These are phyloP conservation scores for Phalanger gymnotis DNA, from an alignment of 2,797 vertebrate genomes.

Conservation along the genomic window DNA sequence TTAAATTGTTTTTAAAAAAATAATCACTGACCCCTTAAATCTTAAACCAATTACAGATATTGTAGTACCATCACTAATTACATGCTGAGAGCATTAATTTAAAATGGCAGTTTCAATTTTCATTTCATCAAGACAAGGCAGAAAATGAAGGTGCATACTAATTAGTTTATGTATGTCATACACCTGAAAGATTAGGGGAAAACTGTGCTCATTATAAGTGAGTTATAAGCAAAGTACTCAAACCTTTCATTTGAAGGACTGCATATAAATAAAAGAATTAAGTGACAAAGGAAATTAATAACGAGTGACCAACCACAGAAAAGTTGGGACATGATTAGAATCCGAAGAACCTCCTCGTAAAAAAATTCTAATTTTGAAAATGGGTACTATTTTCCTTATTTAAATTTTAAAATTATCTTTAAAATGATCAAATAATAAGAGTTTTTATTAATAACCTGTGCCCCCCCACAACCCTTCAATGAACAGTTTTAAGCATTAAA, in stretches of 20 bases:
- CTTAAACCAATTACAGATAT: conserved; percentile 78
- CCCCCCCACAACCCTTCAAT: not conserved
- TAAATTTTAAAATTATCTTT: not conserved
- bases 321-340: conserved; percentile 46
- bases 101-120: conserved; percentile 84
- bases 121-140: conserved; percentile 77
- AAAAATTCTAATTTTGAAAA: conserved; percentile 57
- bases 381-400: not conserved
- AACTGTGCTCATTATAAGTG: conserved; percentile 72
- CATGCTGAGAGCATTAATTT: conserved; percentile 79
- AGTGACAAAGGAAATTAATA: conserved; percentile 74
- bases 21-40: conserved; percentile 79
- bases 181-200: conserved; percentile 77
- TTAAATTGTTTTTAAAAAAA: not conserved
- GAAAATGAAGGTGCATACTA: conserved; percentile 81
- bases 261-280: conserved; percentile 80
- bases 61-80: conserved; percentile 80
- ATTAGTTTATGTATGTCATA: conserved; percentile 78
- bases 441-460: not conserved
- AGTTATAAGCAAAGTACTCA: conserved; percentile 72
- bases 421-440: not conserved
- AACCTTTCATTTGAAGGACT: conserved; percentile 71
- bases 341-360: conserved; percentile 41
- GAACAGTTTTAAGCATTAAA: not conserved
- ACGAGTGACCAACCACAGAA: conserved; percentile 68